Base-by-base conservation (phyloP, 2,113 vertebrate genomes). In the Pygathrix nemaeus region DNA sequence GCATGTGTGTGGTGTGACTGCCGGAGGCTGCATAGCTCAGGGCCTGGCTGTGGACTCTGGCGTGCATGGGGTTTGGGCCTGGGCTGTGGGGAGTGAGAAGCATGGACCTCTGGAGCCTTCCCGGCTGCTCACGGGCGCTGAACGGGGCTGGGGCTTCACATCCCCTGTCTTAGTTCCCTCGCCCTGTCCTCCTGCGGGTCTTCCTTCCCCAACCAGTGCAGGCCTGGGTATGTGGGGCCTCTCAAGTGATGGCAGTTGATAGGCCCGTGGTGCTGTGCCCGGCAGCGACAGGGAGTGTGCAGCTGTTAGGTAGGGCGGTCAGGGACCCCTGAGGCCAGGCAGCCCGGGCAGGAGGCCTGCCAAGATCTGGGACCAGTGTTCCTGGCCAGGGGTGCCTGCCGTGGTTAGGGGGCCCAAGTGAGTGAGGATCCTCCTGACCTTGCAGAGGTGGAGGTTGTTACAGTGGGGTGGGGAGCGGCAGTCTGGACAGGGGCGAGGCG, bases 81-180 rank as follows among this genome's bases (percentile, higher is more conserved):
- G 38, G 2, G 38, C 18, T 11, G 14, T 16, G 23, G 55, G 11
- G 25, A 59, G 27, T 21, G 3, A 45, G 18, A 38, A 7, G 30
- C 30, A 30, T 35, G 38, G 16, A 17, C 40, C 43, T 48, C 13
- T 30, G 6, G 1, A 7, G 40, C 72, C 23, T 45, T 40, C 17
- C 16, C 0, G 5, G 57, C 27, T 3, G 9, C 57, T 64, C 25
- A 1, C 20, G 16, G 59, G 8, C 18, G 8, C 27, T 18, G 81
- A 32, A 16, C 6, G 6, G 57, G 38, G 16, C 55, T 27, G 27
- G 16, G 27, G 20, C n/a, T 2, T 30, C 17, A 0, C 9, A 0
- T 81, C 38, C 1, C 12, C 57, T 13, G 6, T 40, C n/a, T 32
- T 7, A 10, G 25, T 32, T 48, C 27, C 43, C 43, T 32, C 14